Evolutionary conservation across 2,797 vertebrate species (phyloP).

Genomic region (Geotrypetes seraphini): DNA sequence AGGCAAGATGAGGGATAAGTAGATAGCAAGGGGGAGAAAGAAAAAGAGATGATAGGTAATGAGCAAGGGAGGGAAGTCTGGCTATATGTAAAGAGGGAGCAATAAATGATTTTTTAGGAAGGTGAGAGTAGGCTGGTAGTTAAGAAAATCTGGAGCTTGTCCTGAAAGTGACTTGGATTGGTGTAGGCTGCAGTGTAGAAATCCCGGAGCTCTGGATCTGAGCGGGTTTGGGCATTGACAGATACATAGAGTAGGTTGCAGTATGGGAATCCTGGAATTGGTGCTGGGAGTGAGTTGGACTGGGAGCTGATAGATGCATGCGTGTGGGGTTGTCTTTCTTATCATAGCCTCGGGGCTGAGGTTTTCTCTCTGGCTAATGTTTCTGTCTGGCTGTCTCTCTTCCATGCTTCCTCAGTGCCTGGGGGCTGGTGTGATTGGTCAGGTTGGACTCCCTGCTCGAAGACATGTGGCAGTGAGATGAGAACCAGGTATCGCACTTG

Average conservation of each 20-base stretch:
- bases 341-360: too few species aligned
- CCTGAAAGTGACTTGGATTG: too few species aligned
- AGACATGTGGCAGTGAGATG: slow-evolving; percentile 64
- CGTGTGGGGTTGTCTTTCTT: too few species aligned
- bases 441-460: slow-evolving; percentile 68
- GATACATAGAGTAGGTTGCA: not conserved
- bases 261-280: not conserved
- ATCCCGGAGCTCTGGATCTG: too few species aligned
- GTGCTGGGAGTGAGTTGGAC: too few species aligned
- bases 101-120: not conserved
- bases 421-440: slow-evolving; percentile 79
- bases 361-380: too few species aligned
- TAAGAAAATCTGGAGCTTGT: not conserved
- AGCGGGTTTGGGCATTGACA: not conserved
- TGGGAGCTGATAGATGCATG: too few species aligned
- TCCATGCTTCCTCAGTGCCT: slow-evolving; percentile 39
- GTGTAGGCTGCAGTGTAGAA: too few species aligned
- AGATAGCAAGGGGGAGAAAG: not conserved
- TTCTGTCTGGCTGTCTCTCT: not conserved
- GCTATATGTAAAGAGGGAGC: accelerated
- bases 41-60: too few species aligned
- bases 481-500: slow-evolving; percentile 71
- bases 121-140: accelerated
- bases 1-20: too few species aligned
- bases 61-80: accelerated